These are phyloP conservation scores for Gryllus longicercus DNA, from an alignment of 2,888 invertebrate species.

Conservation along the genomic window DNA sequence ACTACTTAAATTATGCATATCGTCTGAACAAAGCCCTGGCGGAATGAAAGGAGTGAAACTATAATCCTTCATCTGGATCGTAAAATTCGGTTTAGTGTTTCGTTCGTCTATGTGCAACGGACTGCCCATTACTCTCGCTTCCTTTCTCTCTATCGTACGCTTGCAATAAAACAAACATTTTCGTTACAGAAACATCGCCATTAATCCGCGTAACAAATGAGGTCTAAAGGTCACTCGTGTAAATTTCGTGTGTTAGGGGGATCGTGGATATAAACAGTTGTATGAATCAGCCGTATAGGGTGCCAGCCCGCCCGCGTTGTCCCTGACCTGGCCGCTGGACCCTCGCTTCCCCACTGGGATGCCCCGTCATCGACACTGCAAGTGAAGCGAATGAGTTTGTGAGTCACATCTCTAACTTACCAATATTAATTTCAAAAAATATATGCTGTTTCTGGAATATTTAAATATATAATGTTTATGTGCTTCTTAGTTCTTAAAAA, in stretches of 20 bases:
- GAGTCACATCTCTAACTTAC: too few relatives aligned
- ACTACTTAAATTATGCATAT: too few relatives aligned
- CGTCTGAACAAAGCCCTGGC: too few relatives aligned
- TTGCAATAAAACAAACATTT: slow-evolving; percentile 10
- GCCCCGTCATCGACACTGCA: too few relatives aligned
- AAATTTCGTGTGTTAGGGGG: not conserved
- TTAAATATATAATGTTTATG: too few relatives aligned
- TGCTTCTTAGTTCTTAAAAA: too few relatives aligned
- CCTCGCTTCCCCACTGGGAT: not conserved
- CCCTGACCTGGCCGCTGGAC: not conserved
- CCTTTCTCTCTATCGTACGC: not conserved
- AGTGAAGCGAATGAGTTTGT: too few relatives aligned
- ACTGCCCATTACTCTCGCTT: not conserved
- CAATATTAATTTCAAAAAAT: too few relatives aligned
- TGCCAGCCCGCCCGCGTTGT: not conserved
- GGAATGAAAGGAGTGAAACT: not conserved
- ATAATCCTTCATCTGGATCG: not conserved
- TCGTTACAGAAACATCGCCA: slow-evolving; percentile 1
- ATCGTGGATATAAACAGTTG: not conserved
- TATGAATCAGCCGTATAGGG: not conserved
- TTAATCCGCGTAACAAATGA: slow-evolving; percentile 8
- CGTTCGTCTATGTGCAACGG: not conserved
- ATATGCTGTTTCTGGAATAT: too few relatives aligned
- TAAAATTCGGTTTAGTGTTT: not conserved
- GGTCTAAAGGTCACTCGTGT: slow-evolving; percentile 8